Conservation (phyloP, 2,113 vertebrate genomes). For the Salminus brasiliensis region DNA sequence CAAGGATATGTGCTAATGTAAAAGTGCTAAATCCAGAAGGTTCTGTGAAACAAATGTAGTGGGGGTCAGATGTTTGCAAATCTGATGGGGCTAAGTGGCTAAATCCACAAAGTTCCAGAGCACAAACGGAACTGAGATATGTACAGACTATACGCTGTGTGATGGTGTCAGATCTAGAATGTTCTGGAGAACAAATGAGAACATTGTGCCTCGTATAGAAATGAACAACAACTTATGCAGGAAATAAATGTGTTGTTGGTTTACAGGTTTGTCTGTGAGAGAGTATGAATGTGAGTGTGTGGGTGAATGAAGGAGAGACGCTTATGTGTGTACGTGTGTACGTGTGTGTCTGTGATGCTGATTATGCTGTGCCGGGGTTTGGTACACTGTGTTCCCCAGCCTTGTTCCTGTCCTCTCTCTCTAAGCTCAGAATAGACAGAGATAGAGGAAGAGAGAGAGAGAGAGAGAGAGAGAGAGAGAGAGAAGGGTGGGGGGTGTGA, state of each 20-base stretch:
- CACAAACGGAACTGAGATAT: no score
- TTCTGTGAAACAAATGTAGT: no score
- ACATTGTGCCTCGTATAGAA: background rate
- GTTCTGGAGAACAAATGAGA: background rate
- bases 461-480: slow-evolving; percentile 7
- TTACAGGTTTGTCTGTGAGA: background rate
- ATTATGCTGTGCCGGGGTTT: slow-evolving; percentile 12
- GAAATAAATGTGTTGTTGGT: background rate
- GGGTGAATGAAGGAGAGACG: slow-evolving; percentile 26
- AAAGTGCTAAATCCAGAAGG: no score
- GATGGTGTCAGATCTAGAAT: background rate
- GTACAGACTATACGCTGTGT: no score
- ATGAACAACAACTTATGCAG: background rate
- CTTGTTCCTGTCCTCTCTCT: slow-evolving; percentile 52
- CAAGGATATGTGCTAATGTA: no score
- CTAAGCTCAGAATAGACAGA: slow-evolving; percentile 54
- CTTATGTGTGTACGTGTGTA: slow-evolving; percentile 2
- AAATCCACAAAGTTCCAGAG: no score
- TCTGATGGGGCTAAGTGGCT: no score
- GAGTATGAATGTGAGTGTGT: background rate
- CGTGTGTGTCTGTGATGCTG: slow-evolving; percentile 8
- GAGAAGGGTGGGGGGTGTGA: slow-evolving; percentile 30
- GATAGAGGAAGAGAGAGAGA: slow-evolving; percentile 27
- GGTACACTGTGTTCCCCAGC: slow-evolving; percentile 48
- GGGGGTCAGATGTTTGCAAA: no score